Evolutionary conservation across 2,113 vertebrate genomes (phyloP), one percentile per base, ranked within the genome.

Genomic region (Herpailurus yagouaroundi): DNA sequence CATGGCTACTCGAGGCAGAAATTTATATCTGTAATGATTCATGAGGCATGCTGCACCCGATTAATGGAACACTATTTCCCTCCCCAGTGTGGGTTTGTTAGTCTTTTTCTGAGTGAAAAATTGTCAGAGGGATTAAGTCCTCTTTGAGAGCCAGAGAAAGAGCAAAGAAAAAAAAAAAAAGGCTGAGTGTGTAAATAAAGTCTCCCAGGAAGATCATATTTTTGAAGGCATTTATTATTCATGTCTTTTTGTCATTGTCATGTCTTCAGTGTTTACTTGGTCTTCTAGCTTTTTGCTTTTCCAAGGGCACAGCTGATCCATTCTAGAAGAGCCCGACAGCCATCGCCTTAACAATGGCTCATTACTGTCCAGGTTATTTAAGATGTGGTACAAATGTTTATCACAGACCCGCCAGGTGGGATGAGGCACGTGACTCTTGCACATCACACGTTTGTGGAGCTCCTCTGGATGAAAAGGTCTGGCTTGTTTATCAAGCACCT

Each of bases 221-320:
- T 95, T 96, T 60, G 89, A 76, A 96, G 63, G 71, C 36, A 86
- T 95, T 97, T 98, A 77, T 97, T 98, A 95, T 89, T 98, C 91
- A 91, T 97, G 84, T 76, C 95, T 96, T 38, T 96, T 86, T 94
- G 80, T 97, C 80, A 88, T 93, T 97, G 92, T 92, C 48, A 77
- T 93, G 57, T 97, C 41, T 94, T 94, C 57, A 73, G 60, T 93
- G 74, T 98, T 98, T 98, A 76, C 86, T 94, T 63, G 41, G 73
- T 77, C 66, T 98, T 95, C 41, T 91, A 89, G 95, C 95, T 91
- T 33, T 97, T 73, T 90, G 96, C 81, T 94, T 55, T 98, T 97
- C 97, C 89, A 96, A 96, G 89, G 96, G 94, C 45, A 64, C 0
- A 18, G 6, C 88, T 48, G 97, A 97, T 97, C 68, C 87, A 21